These are phyloP conservation scores for Forpus xanthops DNA, from an alignment of 2,797 vertebrate genomes.

Conservation along the genomic window DNA sequence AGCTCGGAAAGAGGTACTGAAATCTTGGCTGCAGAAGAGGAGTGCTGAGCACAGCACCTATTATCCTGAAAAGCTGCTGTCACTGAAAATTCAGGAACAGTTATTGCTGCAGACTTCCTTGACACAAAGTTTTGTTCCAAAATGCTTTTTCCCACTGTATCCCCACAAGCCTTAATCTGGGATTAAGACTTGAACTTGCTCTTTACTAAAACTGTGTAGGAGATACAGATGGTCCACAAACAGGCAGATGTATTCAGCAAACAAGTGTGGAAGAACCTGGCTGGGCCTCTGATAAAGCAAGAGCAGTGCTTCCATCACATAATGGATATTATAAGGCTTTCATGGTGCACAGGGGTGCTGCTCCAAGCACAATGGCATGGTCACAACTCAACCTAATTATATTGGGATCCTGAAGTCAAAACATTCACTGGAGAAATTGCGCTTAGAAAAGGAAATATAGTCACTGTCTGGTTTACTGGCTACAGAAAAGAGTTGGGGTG, in stretches of 20 bases:
- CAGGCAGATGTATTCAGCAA: background rate
- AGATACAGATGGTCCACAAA: background rate
- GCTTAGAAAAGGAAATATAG: background rate
- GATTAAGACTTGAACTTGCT: background rate
- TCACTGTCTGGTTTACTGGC: background rate
- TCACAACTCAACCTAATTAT: background rate
- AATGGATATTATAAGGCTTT: background rate
- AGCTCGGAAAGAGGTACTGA: background rate
- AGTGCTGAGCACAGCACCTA: background rate
- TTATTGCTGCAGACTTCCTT: background rate
- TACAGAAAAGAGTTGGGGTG: background rate
- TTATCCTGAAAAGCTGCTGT: background rate
- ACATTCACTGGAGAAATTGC: background rate
- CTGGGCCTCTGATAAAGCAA: fast-evolving
- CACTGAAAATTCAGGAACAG: background rate
- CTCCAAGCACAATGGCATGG: background rate
- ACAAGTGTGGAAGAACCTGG: background rate
- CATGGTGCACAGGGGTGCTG: background rate
- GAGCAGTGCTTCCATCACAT: fast-evolving
- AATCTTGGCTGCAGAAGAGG: background rate
- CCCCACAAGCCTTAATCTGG: background rate
- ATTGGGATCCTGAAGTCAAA: background rate
- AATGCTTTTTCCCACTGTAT: background rate
- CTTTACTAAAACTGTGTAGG: background rate
- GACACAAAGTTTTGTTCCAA: background rate